Evolutionary conservation across 2,797 vertebrate species (phyloP).

Genomic region (Argya squamiceps): DNA sequence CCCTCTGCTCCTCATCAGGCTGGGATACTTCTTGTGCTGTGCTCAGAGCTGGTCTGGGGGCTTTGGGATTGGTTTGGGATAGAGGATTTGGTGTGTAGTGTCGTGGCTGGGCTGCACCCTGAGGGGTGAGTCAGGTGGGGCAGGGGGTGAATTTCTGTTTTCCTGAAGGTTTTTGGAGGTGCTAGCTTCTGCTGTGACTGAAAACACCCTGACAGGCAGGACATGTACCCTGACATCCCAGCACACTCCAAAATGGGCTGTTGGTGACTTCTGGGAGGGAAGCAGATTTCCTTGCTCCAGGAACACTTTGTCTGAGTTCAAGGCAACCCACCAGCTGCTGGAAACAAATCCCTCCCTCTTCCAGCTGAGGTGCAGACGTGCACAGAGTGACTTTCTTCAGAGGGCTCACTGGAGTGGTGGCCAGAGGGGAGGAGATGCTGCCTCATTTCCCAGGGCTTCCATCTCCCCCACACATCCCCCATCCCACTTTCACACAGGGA

Average conservation of each 20-base stretch:
- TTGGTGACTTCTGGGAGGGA: neutral
- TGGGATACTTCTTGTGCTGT: rapidly evolving
- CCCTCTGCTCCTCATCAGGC: neutral
- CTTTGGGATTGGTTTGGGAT: neutral
- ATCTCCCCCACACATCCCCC: neutral
- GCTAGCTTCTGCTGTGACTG: neutral
- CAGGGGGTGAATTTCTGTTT: neutral
- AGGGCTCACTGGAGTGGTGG: rapidly evolving
- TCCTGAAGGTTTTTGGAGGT: neutral
- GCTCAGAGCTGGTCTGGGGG: neutral
- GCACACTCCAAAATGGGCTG: neutral
- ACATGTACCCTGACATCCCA: too few relatives aligned
- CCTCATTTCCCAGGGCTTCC: neutral
- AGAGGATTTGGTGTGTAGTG: rapidly evolving
- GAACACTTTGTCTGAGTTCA: neutral
- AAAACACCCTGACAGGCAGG: rapidly evolving
- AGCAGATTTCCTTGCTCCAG: neutral
- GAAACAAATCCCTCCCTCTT: neutral
- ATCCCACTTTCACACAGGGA: neutral
- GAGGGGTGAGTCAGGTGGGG: neutral
- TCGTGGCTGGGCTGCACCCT: neutral
- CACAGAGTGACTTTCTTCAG: neutral
- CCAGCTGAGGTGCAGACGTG: neutral
- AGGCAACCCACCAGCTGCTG: neutral
- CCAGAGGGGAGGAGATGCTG: neutral